Percentiles rank a stretch among this genome's conserved stretches.
Conservation (phyloP, 2,888 invertebrate species). For the Agapetus fuscipes region DNA sequence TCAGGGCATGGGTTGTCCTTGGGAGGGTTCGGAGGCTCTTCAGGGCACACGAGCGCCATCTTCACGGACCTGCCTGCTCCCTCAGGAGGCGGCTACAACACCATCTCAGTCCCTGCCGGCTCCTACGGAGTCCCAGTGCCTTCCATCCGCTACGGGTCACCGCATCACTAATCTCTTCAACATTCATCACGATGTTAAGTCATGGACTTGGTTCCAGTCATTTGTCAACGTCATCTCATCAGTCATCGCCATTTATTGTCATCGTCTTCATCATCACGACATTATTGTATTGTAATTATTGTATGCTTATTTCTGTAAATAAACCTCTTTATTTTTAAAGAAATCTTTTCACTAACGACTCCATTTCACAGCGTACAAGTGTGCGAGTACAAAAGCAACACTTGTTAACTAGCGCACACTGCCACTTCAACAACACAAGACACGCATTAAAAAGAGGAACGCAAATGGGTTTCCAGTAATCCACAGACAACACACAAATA, state of each 20-base stretch:
- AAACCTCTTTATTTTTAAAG: slow-evolving; percentile 33
- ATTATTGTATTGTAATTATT: slow-evolving; percentile 23
- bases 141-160: slow-evolving; percentile 39
- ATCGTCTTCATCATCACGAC: slow-evolving; percentile 10
- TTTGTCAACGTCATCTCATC: slow-evolving; percentile 23
- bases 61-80: slow-evolving; percentile 22
- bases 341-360: not conserved
- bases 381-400: too few species aligned
- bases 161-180: slow-evolving; percentile 30
- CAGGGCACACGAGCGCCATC: slow-evolving; percentile 10
- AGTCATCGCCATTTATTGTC: slow-evolving; percentile 10
- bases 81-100: slow-evolving; percentile 14
- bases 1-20: slow-evolving; percentile 1
- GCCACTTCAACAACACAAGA: too few species aligned
- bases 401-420: too few species aligned
- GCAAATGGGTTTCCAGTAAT: not conserved
- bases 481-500: not conserved
- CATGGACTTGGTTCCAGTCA: slow-evolving; percentile 32
- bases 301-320: slow-evolving; percentile 46
- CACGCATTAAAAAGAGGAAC: not conserved
- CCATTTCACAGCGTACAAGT: too few species aligned
- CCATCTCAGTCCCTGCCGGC: slow-evolving; percentile 26
- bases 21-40: slow-evolving; percentile 1
- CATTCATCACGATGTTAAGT: slow-evolving; percentile 26
- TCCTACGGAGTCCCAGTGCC: slow-evolving; percentile 40